Base-by-base conservation (phyloP, 2,113 vertebrate species). In the Psettodes erumei region DNA sequence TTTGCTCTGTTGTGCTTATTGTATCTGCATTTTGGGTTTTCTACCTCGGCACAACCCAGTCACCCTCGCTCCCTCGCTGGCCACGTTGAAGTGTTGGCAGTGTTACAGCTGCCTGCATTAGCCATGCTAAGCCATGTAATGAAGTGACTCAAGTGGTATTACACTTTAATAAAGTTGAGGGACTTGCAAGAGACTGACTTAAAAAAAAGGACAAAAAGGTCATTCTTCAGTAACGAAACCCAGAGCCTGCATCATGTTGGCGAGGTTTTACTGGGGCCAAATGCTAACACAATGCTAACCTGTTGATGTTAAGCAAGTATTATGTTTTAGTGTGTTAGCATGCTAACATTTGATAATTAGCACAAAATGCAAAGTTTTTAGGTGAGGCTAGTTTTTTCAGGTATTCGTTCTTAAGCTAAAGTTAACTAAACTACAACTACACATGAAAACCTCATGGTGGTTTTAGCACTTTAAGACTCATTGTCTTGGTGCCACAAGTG, bases 1-100 rank as follows among this genome's bases (percentile, higher is more conserved):
- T 63, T 38, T 28, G 48, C 47, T 51, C 62, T 54, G 16, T 12
- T 38, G 5, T 51, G 25, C 55, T 35, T 63, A 23, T 77, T 50
- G 19, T 19, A 32, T 38, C 48, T 33, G 10, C 27, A 50, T 35
- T 67, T 73, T 47, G 27, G 35, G 19, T 55, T 75, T 63, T 72
- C 37, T 64, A 3, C n/a, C 27, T 19, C 45, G 25, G 58, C 53
- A 40, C 30, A 37, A 4, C 28, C 43, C 15, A 0, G 30, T 37
- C 16, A 8, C 21, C 21, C 21, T 68, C 54, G n/a, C 40, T 43
- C 0, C 18, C 50, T 71, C 19, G 21, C 4, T 45, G 38, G 1
- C 30, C n/a, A 18, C 35, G 7, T 4, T 5, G 21, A 51, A 15
- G 10, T 12, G 10, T 37, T 59, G 23, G 42, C 19, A 54, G 8